Base-by-base conservation (phyloP, 1,140 invertebrate species). In the Phymorhynchus buccinoides region DNA sequence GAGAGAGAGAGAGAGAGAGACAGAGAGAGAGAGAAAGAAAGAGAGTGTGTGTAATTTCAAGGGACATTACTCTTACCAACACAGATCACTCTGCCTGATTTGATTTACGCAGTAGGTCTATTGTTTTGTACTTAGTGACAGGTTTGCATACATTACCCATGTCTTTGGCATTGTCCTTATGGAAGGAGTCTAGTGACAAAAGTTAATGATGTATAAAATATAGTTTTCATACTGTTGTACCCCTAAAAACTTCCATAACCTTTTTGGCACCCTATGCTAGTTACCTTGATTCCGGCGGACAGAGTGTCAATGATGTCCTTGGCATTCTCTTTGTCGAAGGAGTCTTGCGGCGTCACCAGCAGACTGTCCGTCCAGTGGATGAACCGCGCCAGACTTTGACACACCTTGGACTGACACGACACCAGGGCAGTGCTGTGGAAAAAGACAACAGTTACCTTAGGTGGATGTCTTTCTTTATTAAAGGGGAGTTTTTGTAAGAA, bases 281-380 rank as follows among this genome's bases (percentile, higher is more conserved):
- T n/a, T n/a, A 96, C 96, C 93, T 96, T 95, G 52, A 97, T 96
- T 9, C 97, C 96, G 75, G 96, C 95, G 88, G 96, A 96, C 0
- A 97, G 95, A 80, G 96, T 94, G 86, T 95, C 95, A 75, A 97
- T 96, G 56, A 97, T 95, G 86, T 96, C 95, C 44, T 95, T 95
- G 37, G 97, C 96, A 92, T 96, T 96, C 95, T 88, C 89, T 83
- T 92, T 92, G 87, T 93, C 96, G 7, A 90, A 83, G 90, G 66
- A 95, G 94, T 83, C 94, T 93, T 96, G 95, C 66, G 96, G 95
- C 42, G 95, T 95, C 4, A 98, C 94, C 87, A 98, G 93, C 66
- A 97, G 96, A 92, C 97, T 96, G 93, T 99, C 97, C 92, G 97
- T 97, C 83, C 98, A 95, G 90, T 96, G 96, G 86, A 99, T 96